Percentiles rank a stretch among this genome's conserved stretches.
Evolutionary conservation across 2,888 invertebrate genomes (phyloP).

Genomic region (Melanophora roralis): DNA sequence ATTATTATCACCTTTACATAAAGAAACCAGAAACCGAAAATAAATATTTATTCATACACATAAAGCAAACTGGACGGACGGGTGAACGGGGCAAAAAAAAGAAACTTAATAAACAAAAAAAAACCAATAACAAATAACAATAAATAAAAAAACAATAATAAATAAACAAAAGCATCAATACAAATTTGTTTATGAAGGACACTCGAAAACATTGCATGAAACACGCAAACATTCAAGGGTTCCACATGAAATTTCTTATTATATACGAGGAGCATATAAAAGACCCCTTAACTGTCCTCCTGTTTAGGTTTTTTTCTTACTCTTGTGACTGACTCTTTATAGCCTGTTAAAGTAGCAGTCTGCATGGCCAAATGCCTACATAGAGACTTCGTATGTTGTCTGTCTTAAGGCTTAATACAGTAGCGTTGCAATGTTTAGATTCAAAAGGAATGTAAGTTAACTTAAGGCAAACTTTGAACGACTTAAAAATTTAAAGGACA

Average conservation of each 20-base stretch:
- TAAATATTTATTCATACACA: conserved; percentile 44
- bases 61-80: not conserved
- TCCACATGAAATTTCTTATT: conserved; percentile 59
- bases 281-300: conserved; percentile 33
- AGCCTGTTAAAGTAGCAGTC: conserved; percentile 14
- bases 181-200: conserved; percentile 62
- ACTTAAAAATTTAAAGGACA: no score
- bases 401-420: conserved; percentile 30
- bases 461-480: no score
- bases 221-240: conserved; percentile 56
- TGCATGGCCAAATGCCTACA: conserved; percentile 14
- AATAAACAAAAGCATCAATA: conserved; percentile 61
- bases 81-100: not conserved
- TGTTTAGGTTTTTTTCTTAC: not conserved
- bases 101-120: conserved; percentile 3
- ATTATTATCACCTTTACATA: conserved; percentile 33
- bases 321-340: not conserved
- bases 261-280: conserved; percentile 20
- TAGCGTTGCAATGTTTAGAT: not conserved
- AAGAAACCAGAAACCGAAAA: not conserved
- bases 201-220: conserved; percentile 58
- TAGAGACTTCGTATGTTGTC: not conserved
- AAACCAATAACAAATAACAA: conserved; percentile 30
- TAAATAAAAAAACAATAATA: conserved; percentile 44
- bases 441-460: no score